Conservation (phyloP, 2,888 invertebrate species). For the Ophion ellenae region DNA sequence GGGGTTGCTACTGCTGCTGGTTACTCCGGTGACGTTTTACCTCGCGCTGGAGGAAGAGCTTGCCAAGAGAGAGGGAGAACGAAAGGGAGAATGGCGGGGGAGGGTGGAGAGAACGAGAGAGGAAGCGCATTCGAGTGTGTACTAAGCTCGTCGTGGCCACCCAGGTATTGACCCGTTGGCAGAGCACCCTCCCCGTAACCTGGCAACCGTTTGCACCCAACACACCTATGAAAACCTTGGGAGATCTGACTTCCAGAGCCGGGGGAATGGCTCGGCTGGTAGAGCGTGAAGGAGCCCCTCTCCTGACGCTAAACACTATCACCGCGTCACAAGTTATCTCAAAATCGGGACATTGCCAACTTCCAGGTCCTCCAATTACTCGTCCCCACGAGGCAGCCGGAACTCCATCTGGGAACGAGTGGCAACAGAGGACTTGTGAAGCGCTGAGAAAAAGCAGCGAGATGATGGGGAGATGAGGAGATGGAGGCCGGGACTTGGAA, state of each 20-base stretch:
- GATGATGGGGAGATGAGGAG: slow-evolving; percentile 23
- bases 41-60: slow-evolving; percentile 72
- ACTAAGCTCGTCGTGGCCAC: slow-evolving; percentile 64
- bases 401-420: background rate
- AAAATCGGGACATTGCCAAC: too few species aligned
- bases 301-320: slow-evolving; percentile 31
- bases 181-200: slow-evolving; percentile 79
- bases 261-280: slow-evolving; percentile 64
- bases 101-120: slow-evolving; percentile 50
- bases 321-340: background rate
- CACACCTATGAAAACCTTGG: slow-evolving; percentile 83
- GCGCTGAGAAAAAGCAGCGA: background rate
- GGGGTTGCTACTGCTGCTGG: slow-evolving; percentile 66
- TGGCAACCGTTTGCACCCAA: slow-evolving; percentile 83
- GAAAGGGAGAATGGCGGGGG: slow-evolving; percentile 67
- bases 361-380: background rate
- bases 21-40: slow-evolving; percentile 79
- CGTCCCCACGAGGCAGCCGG: background rate
- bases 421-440: background rate
- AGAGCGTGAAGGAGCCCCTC: slow-evolving; percentile 38
- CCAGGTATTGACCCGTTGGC: slow-evolving; percentile 83
- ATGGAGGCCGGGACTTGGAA: slow-evolving; percentile 5
- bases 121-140: slow-evolving; percentile 62
- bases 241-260: slow-evolving; percentile 81
- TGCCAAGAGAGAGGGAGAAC: slow-evolving; percentile 63